Base-by-base conservation (phyloP, 2,888 invertebrate genomes). In the Leucania comma region DNA sequence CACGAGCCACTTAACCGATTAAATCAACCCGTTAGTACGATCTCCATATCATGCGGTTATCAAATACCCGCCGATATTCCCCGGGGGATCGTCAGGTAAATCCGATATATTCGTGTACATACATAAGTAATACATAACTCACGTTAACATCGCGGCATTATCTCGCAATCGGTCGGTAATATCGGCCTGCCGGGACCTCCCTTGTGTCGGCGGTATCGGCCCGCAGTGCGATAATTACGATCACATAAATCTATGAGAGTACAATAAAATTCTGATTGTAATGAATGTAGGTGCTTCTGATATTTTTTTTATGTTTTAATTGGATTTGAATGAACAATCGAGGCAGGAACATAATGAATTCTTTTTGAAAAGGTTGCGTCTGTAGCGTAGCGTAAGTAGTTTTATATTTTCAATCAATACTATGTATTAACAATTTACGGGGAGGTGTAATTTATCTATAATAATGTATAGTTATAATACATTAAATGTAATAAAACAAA, bases 151-250 rank as follows among this genome's bases (percentile, higher is more conserved):
- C 38, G 26, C 17, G 17, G 51, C 22, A 51, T 76, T 80, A 80
- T 80, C 70, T 64, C 66, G 53, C 57, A 54, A 70, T 64, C 50
- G 48, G 56, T 51, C 26, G 51, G 76, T 53, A 67, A 57, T 24
- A 62, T 67, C 56, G 60, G 50, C 32, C 70, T n/a, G 24, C 5
- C 12, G 76, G 61, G 77, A 63, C 53, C 20, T 4, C 24, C 59
- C 53, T 63, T 65, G 54, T 67, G n/a, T 48, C n/a, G 46, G 46
- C 46, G 8, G 46, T 42, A 67, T 51, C 22, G 42, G 57, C 10
- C 53, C 73, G n/a, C 53, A 46, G 24, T 50, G n/a, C 17, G 60
- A 68, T 69, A 60, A 68, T 79, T 74, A 60, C 26, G 46, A 57
- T 48, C 54, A 59, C 68, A 35, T 79, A 48, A 72, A 65, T 66